Conservation (phyloP, 64 coral and sea anemone genomes). For the Cladopsammia gracilis region DNA sequence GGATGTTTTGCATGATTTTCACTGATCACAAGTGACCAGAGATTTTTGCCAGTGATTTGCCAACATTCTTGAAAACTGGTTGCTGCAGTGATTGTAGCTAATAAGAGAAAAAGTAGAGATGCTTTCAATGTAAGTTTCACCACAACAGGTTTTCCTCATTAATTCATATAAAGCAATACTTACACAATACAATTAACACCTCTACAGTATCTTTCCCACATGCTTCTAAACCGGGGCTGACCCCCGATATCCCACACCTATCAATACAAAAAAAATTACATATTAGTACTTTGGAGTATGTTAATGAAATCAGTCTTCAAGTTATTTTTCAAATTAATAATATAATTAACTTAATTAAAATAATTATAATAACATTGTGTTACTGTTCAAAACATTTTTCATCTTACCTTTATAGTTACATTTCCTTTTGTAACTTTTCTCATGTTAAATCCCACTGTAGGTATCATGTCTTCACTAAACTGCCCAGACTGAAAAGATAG, state of each 20-base stretch:
- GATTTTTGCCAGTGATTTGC: too few relatives aligned
- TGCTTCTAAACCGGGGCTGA: conserved; percentile 98
- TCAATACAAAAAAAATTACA: neutral
- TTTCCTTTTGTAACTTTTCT: conserved; percentile 99
- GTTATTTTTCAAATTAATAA: too few relatives aligned
- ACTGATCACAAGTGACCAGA: too few relatives aligned
- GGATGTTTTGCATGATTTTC: too few relatives aligned
- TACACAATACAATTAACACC: conserved; percentile 99
- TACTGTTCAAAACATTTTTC: neutral
- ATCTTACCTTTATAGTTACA: conserved; percentile 95
- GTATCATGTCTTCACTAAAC: conserved; percentile 99
- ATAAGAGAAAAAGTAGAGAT: too few relatives aligned
- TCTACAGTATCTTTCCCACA: conserved; percentile 99
- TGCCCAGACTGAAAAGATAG: conserved; percentile 86
- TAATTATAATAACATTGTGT: too few relatives aligned
- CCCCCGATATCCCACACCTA: conserved; percentile 99
- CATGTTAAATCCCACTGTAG: conserved; percentile 99
- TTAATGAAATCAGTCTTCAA: too few relatives aligned
- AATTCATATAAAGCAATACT: conserved; percentile 15
- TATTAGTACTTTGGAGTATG: too few relatives aligned
- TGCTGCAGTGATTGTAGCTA: too few relatives aligned
- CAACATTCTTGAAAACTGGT: too few relatives aligned
- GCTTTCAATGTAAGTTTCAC: neutral
- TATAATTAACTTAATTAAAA: too few relatives aligned
- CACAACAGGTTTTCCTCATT: too few relatives aligned